Percentiles rank a stretch among this genome's conserved stretches.
phyloP scores from a whole-genome alignment of 2,888 invertebrate genomes.

The Sabatieria punctata region DNA sequence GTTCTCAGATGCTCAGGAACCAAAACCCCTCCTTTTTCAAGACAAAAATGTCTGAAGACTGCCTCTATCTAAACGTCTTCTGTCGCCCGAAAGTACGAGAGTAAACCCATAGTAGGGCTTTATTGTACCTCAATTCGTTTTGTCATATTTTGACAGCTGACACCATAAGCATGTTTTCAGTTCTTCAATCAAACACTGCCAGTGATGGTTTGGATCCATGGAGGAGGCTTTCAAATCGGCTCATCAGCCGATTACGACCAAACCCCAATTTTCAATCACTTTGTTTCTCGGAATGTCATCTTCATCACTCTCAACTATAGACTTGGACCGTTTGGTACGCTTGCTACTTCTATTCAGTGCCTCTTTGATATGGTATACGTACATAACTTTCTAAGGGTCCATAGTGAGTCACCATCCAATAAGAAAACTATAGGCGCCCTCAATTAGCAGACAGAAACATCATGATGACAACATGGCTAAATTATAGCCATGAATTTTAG shows the following conservation, averaged over 20 bases:
- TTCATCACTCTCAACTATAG: conserved; percentile 86
- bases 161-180: conserved; percentile 8
- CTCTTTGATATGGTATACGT: too few species aligned
- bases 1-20: conserved; percentile 11
- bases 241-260: conserved; percentile 16
- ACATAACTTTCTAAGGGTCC: too few species aligned
- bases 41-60: conserved; percentile 51
- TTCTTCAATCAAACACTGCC: conserved; percentile 45
- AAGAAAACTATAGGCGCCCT: too few species aligned
- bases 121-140: background rate
- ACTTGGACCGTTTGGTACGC: conserved; percentile 63
- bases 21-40: conserved; percentile 16
- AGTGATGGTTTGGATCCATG: conserved; percentile 88
- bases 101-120: background rate
- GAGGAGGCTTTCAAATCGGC: conserved; percentile 73
- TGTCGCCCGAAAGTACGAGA: conserved; percentile 47
- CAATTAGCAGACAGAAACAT: too few species aligned
- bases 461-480: too few species aligned
- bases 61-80: conserved; percentile 77
- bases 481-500: too few species aligned
- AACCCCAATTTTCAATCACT: conserved; percentile 21
- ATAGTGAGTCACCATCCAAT: too few species aligned
- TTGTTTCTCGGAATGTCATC: conserved; percentile 55
- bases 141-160: background rate
- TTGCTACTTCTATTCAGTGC: too few species aligned